phyloP scores from a whole-genome alignment of 2,113 vertebrate genomes.

The Clarias batrachus region DNA sequence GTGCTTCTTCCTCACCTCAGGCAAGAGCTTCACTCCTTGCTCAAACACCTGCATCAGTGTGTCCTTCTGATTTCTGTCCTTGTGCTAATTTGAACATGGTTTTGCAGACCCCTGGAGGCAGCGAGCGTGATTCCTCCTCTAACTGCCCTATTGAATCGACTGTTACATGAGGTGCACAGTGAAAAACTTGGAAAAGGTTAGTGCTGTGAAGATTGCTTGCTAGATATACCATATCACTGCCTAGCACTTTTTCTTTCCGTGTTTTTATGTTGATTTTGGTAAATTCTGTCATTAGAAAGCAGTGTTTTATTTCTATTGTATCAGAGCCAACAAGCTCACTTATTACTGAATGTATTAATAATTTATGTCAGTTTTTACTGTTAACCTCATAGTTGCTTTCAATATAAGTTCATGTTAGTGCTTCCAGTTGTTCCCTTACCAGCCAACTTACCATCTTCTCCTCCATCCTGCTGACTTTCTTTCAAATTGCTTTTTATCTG shows the following conservation, averaged over 20 bases:
- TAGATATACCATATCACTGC: neutral
- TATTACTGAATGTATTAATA: neutral
- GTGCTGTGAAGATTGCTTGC: conserved; percentile 43
- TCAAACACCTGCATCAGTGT: neutral
- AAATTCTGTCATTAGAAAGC: too few relatives aligned
- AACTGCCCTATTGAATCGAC: conserved; percentile 70
- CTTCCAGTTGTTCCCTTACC: neutral
- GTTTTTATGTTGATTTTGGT: neutral
- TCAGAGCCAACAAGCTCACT: neutral
- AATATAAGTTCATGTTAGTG: neutral
- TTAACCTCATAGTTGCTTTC: neutral
- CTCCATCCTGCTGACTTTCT: neutral
- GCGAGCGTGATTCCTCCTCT: conserved; percentile 69
- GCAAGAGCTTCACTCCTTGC: conserved; percentile 64
- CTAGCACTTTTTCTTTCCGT: neutral
- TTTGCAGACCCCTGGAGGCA: conserved; percentile 78
- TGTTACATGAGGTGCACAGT: conserved; percentile 75
- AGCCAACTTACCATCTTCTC: neutral
- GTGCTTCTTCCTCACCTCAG: conserved; percentile 91
- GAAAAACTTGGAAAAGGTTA: conserved; percentile 81
- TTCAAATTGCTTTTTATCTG: neutral
- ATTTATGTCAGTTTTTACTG: neutral
- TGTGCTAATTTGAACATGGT: neutral
- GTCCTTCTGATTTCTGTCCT: neutral
- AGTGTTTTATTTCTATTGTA: neutral